These are phyloP conservation scores for Clarias batrachus DNA, from an alignment of 2,113 vertebrate genomes.

Conservation along the genomic window DNA sequence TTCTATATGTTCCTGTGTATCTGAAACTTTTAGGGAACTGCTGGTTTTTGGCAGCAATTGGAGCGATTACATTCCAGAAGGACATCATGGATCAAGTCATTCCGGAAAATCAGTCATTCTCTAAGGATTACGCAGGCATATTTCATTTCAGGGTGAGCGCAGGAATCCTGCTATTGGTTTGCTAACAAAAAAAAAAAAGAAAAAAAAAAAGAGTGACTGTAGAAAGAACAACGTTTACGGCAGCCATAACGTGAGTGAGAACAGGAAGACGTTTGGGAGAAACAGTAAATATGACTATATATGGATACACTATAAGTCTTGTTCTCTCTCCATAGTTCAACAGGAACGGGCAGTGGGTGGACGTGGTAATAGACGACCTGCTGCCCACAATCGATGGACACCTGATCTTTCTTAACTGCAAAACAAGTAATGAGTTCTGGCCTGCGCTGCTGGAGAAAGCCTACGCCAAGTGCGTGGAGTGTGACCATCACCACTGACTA, in stretches of 20 bases:
- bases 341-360: conserved; percentile 73
- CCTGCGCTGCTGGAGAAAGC: conserved; percentile 74
- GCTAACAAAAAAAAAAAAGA: no score
- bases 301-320: background rate
- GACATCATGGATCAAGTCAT: conserved; percentile 56
- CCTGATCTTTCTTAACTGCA: conserved; percentile 67
- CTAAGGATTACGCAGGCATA: conserved; percentile 65
- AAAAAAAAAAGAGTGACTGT: no score
- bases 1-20: background rate
- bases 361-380: conserved; percentile 73
- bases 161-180: no score
- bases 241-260: background rate
- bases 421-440: conserved; percentile 70
- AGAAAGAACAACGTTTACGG: no score
- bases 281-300: background rate
- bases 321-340: conserved; percentile 63
- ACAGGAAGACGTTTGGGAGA: background rate
- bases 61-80: conserved; percentile 65
- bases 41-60: conserved; percentile 74
- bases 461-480: conserved; percentile 66
- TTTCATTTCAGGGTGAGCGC: conserved; percentile 72
- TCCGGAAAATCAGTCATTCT: conserved; percentile 63
- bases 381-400: conserved; percentile 66
- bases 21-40: conserved; percentile 65
- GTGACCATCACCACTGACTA: no score